Conservation (phyloP, 2,797 vertebrate species). For the Sebastes nivosus region DNA sequence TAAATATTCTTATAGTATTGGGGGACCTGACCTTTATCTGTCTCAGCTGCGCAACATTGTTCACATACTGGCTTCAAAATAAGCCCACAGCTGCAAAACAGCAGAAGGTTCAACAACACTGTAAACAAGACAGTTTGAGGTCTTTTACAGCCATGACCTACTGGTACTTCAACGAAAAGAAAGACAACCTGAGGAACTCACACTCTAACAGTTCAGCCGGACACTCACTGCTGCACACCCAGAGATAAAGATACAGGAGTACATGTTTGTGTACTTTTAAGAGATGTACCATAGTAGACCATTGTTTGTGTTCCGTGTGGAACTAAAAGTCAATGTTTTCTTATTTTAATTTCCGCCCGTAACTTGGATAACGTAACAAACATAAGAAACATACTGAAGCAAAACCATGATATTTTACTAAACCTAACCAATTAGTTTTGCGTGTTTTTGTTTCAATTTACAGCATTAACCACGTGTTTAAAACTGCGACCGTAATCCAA, state of each 20-base stretch:
- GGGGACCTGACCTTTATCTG: slow-evolving; percentile 43
- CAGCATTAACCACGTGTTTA: rapidly evolving
- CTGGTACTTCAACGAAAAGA: slow-evolving; percentile 24
- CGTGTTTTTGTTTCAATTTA: neutral
- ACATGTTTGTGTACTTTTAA: neutral
- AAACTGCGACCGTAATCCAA: neutral
- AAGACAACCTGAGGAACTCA: neutral
- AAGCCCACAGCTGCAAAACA: slow-evolving; percentile 46
- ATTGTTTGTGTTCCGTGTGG: too few species aligned
- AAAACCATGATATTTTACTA: neutral
- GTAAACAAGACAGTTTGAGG: slow-evolving; percentile 36
- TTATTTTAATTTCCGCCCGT: too few species aligned
- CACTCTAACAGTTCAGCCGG: neutral
- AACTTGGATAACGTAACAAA: too few species aligned
- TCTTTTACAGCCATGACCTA: slow-evolving; percentile 31
- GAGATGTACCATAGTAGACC: neutral
- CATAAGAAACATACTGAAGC: too few species aligned
- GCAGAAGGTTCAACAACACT: slow-evolving; percentile 25
- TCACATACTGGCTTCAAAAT: slow-evolving; percentile 40
- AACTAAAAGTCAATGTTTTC: too few species aligned
- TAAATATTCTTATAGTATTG: slow-evolving; percentile 20
- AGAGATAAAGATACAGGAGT: slow-evolving; percentile 10
- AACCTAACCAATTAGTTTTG: neutral
- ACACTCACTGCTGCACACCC: neutral
- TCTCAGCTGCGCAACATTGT: slow-evolving; percentile 8